These are phyloP conservation scores for Hydriomena furcata DNA, from an alignment of 2,888 invertebrate genomes.

Conservation along the genomic window DNA sequence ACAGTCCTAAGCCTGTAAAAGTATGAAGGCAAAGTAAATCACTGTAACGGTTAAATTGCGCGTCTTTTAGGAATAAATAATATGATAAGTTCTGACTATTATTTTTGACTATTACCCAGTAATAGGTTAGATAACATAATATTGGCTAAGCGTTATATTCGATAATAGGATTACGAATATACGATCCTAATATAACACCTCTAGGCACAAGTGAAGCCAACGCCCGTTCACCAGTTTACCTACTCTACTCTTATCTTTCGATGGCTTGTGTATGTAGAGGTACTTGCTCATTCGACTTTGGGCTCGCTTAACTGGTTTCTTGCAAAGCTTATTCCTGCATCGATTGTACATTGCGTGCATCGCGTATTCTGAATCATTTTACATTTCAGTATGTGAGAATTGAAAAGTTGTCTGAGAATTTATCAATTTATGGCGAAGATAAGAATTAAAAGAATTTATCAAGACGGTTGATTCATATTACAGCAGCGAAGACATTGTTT, in stretches of 20 bases:
- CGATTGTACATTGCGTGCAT: constrained; percentile 46
- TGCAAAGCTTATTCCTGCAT: constrained; percentile 42
- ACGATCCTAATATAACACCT: no score
- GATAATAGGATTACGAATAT: no score
- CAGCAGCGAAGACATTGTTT: constrained; percentile 11
- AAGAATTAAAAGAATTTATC: constrained; percentile 39
- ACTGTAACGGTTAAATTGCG: no score
- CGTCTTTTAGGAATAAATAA: no score
- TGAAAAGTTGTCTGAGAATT: constrained; percentile 37
- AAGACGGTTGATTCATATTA: constrained; percentile 37
- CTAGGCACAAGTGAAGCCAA: constrained; percentile 61
- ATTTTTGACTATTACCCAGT: no score
- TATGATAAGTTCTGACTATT: no score
- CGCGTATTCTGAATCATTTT: constrained; percentile 14
- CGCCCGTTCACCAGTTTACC: constrained; percentile 78
- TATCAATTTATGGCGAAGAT: constrained; percentile 38
- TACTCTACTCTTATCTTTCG: constrained; percentile 75
- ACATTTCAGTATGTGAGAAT: constrained; percentile 31
- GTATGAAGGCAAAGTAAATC: no score
- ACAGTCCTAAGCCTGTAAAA: no score
- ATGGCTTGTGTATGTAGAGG: constrained; percentile 56
- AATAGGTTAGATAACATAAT: no score
- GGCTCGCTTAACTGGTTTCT: constrained; percentile 63
- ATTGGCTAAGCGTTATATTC: no score
- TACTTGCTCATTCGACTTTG: constrained; percentile 54